phyloP scores from a whole-genome alignment of 2,113 vertebrate species.

The Neolamprologus toae region DNA sequence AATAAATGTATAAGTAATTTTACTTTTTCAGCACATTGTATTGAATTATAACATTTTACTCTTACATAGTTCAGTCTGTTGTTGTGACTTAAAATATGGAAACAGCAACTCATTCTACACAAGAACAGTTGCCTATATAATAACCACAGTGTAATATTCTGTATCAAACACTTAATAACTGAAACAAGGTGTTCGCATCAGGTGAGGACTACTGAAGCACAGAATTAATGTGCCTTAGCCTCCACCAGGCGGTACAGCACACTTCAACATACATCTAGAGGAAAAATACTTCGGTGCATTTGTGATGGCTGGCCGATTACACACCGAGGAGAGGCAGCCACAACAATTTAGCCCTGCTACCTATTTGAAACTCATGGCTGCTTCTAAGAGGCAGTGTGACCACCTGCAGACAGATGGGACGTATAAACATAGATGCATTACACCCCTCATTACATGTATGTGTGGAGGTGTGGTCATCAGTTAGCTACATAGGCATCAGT shows the following conservation, averaged over 20 bases:
- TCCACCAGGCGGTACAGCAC: background rate
- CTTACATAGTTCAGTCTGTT: background rate
- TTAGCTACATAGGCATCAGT: constrained; percentile 34
- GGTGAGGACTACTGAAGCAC: background rate
- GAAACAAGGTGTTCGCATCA: background rate
- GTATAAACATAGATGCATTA: constrained; percentile 50
- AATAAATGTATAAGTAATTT: background rate
- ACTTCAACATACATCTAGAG: constrained; percentile 26
- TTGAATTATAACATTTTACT: background rate
- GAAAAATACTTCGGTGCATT: constrained; percentile 18
- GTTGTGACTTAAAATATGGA: background rate
- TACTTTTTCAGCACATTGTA: background rate
- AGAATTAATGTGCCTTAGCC: background rate
- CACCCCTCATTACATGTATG: background rate
- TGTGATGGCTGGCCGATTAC: constrained; percentile 23
- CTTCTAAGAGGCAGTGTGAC: constrained; percentile 40
- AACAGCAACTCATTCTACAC: background rate
- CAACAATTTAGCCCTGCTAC: background rate
- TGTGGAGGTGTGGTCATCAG: constrained; percentile 2
- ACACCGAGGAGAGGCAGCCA: constrained; percentile 1
- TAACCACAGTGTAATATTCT: background rate
- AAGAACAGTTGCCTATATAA: background rate
- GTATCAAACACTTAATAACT: background rate
- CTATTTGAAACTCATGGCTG: constrained; percentile 58
- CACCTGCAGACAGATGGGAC: constrained; percentile 64